These are phyloP conservation scores for Felis chaus DNA, from an alignment of 2,113 vertebrate species.

Conservation along the genomic window DNA sequence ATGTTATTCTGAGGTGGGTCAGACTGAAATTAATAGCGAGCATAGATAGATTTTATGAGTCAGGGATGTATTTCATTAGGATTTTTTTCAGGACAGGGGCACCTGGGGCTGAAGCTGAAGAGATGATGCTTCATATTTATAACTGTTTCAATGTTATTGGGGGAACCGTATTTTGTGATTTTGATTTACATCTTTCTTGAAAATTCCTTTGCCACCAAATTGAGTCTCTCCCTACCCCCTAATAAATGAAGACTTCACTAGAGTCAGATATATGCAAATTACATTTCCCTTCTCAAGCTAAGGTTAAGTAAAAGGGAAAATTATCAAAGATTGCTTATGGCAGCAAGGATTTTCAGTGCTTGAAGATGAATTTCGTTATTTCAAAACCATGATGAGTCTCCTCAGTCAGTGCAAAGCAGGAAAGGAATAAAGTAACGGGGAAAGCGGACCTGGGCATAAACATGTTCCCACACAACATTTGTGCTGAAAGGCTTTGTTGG, in stretches of 20 bases:
- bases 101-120: background rate
- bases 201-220: constrained; percentile 32
- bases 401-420: background rate
- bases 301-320: constrained; percentile 69
- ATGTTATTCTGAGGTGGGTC: constrained; percentile 39
- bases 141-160: background rate
- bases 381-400: constrained; percentile 15
- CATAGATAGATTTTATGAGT: constrained; percentile 21
- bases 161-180: constrained; percentile 21
- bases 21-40: constrained; percentile 43
- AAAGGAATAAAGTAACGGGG: background rate
- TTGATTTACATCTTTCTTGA: constrained; percentile 20
- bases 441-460: background rate
- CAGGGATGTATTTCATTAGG: background rate
- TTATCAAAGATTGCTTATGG: constrained; percentile 48
- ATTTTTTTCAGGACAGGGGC: background rate
- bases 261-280: constrained; percentile 59
- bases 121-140: background rate
- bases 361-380: constrained; percentile 45
- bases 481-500: constrained; percentile 11
- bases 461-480: background rate
- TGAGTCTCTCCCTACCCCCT: background rate
- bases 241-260: constrained; percentile 52
- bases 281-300: constrained; percentile 47
- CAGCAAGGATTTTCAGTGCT: constrained; percentile 51